Conservation (phyloP, 2,888 invertebrate species). For the Temnothorax rugatulus region DNA sequence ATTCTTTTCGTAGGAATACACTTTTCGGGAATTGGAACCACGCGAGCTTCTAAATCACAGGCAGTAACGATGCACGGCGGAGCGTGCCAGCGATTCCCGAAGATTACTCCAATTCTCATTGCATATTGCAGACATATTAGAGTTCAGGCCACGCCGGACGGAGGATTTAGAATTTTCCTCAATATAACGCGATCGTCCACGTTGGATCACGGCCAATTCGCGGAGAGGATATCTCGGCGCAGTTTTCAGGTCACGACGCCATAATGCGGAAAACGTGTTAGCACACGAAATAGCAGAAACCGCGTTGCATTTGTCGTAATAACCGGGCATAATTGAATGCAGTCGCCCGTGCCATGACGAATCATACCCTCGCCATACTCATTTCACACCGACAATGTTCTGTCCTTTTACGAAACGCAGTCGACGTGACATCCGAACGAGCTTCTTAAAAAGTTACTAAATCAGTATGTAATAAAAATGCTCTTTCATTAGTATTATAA, state of each 20-base stretch:
- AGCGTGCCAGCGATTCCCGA: conserved; percentile 43
- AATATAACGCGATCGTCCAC: conserved; percentile 34
- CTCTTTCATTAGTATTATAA: background rate
- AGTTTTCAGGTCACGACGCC: conserved; percentile 62
- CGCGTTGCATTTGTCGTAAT: conserved; percentile 51
- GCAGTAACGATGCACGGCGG: conserved; percentile 18
- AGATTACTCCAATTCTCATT: conserved; percentile 50
- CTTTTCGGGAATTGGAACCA: background rate
- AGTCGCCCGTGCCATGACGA: conserved; percentile 20
- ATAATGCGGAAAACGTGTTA: conserved; percentile 63
- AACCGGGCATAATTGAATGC: conserved; percentile 55
- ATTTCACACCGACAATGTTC: background rate
- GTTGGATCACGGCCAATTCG: conserved; percentile 61
- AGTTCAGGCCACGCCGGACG: conserved; percentile 35
- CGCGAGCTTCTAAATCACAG: conserved; percentile 20
- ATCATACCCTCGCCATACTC: conserved; percentile 5
- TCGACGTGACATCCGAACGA: background rate
- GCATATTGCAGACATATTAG: conserved; percentile 44
- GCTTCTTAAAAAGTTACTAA: background rate
- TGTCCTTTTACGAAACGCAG: background rate
- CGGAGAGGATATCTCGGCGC: conserved; percentile 46
- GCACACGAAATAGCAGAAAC: conserved; percentile 55
- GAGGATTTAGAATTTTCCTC: conserved; percentile 57
- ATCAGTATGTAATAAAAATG: background rate
- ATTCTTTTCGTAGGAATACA: background rate